Base-by-base conservation (phyloP, 2,797 vertebrate genomes). In the Silurus lanzhouensis region DNA sequence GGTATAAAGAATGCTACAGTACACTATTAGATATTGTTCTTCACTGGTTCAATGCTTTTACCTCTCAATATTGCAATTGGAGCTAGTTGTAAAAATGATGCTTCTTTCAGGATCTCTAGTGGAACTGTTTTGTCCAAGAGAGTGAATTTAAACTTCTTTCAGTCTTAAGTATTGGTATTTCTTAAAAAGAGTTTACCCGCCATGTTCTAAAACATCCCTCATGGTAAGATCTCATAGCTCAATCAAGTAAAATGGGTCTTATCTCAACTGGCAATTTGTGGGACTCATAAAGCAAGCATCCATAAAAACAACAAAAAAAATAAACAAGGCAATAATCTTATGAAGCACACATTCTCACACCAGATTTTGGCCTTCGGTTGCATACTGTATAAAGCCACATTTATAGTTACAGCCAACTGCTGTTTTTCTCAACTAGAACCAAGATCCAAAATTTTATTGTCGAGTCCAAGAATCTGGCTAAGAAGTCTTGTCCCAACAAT, bases 401-500 rank as follows among this genome's bases (percentile, higher is more conserved):
- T 83, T 79, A 80, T 63, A 80, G 60, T 81, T 52, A 60, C 67
- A 80, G 78, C 76, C 82, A 83, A 80, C 85, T 80, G 68, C 76
- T 74, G 85, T 80, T 80, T 74, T 13, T 82, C 25, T 70, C 70
- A 70, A 55, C 25, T 25, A 82, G 72, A 7, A 77, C 64, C 14
- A 46, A 48, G 77, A 66, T 81, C 78, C 84, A 84, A 85, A 81
- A 79, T 86, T 76, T 84, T 88, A 85, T 82, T 88, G 85, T 82
- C 82, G 77, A 83, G 87, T 90, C 83, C 87, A 88, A 87, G 79
- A 83, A 84, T 87, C 83, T 88, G 84, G 81, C 15, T 19, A 76
- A 84, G 82, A 77, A 52, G 79, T 83, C 85, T 79, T 85, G 70
- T 86, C 80, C 84, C 76, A 85, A 88, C 86, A 86, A 88, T 89